Evolutionary conservation across 2,888 invertebrate species (phyloP), one percentile per base, ranked within the genome.

Genomic region (Ligdia adustata): DNA sequence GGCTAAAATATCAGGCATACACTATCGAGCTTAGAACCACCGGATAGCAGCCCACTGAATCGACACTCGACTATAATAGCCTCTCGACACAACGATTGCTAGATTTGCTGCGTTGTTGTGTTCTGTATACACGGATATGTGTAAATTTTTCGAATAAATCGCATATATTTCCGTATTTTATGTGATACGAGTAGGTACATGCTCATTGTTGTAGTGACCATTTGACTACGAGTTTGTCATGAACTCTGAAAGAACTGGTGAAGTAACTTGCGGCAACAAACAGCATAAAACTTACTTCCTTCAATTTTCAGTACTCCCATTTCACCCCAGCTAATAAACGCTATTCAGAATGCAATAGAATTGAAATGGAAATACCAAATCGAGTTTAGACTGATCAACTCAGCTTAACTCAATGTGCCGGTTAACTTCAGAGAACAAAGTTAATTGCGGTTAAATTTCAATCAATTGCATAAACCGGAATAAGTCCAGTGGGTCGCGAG

Each of bases 401-500:
- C 28, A 49, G 38, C 33, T 33, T 43, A 49, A 43, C 33, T 38
- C 42, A 39, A 32, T 38, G 32, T 37, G 16, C 37, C 31, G 9
- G 38, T 29, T 35, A 49, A 43, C 42, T 42, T 48, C 44, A 38
- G 11, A 34, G 41, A 38, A 45, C 35, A 45, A 45, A 41, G 41
- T 45, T 41, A 41, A 41, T 45, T 46, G 41, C 42, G 45, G 45
- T 51, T 45, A 53, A 58, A 53, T 58, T 55, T 45, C 55, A 53
- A 58, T 58, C 49, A 58, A 58, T 58, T 55, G 53, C 49, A 58
- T 58, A 58, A 52, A 53, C 51, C 50, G 59, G 46, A 57, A 63
- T 53, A 60, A 58, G 53, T 50, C 46, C 52, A 48, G 55, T 43
- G 53, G 59, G 57, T 58, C 55, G 56, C 31, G 41, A 29, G 48